Evolutionary conservation across 1,140 invertebrate genomes (phyloP).

Genomic region (Argopecten irradians): DNA sequence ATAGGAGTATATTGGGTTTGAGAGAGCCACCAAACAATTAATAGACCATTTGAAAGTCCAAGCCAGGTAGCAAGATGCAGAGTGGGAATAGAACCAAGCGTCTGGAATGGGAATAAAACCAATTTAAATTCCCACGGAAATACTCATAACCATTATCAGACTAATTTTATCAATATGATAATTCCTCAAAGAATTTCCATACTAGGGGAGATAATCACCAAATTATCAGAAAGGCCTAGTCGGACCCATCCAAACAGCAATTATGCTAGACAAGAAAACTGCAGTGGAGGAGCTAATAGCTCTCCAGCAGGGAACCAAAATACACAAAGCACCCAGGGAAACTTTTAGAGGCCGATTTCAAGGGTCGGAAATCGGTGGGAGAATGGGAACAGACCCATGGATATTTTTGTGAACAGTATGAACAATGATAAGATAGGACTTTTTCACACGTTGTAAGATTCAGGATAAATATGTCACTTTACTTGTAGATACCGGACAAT

Average conservation of each 20-base stretch:
- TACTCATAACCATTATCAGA: not conserved
- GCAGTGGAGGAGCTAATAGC: not conserved
- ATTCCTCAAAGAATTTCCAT: not conserved
- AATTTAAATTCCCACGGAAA: not conserved
- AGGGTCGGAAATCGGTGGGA: slow-evolving; percentile 24
- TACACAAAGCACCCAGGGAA: slow-evolving; percentile 3
- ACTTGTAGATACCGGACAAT: too few species aligned
- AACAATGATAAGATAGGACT: slow-evolving; percentile 24
- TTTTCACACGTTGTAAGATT: not conserved
- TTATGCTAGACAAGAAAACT: not conserved
- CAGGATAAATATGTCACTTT: not conserved
- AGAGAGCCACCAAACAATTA: not conserved
- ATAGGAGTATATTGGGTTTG: not conserved
- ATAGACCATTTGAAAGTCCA: not conserved
- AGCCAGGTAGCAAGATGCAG: not conserved
- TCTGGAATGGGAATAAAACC: not conserved
- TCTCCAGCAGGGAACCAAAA: not conserved
- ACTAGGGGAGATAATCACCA: not conserved
- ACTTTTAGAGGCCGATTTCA: slow-evolving; percentile 18
- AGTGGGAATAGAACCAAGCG: not conserved
- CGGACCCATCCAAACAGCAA: not conserved
- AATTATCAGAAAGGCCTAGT: not conserved
- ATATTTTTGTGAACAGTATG: not conserved
- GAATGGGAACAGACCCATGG: not conserved
- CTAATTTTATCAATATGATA: not conserved